Evolutionary conservation across 2,113 vertebrate genomes (phyloP).

Genomic region (Megaptera novaeangliae): DNA sequence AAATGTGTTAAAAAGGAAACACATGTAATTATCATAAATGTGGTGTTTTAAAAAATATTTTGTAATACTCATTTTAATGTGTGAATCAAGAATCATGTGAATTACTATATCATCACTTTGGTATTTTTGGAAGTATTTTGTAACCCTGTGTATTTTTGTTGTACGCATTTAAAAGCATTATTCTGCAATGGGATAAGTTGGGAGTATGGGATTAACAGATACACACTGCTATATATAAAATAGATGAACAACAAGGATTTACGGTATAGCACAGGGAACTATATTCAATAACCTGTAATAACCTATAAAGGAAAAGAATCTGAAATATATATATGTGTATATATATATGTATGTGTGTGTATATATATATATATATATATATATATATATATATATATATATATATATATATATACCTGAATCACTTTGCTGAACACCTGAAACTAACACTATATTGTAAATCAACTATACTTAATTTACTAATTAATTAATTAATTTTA

Average conservation of each 20-base stretch:
- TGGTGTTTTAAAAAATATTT: not conserved
- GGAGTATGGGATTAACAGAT: not conserved
- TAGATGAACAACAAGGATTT: not conserved
- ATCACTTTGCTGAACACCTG: not conserved
- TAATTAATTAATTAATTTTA: not conserved
- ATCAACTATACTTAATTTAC: not conserved
- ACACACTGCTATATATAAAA: not conserved
- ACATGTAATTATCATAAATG: not conserved
- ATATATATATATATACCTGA: too few species aligned
- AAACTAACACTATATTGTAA: not conserved
- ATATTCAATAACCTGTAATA: not conserved
- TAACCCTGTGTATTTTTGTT: not conserved
- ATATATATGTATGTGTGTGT: not conserved
- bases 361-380: rapidly evolving
- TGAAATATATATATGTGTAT: not conserved
- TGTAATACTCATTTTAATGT: not conserved
- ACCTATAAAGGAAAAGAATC: not conserved
- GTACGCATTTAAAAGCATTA: not conserved
- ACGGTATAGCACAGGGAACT: not conserved
- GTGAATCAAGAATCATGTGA: not conserved
- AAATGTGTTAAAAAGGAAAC: not conserved
- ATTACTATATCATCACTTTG: not conserved
- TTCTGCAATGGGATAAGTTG: not conserved
- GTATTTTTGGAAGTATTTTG: not conserved
- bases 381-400: rapidly evolving